Percentiles rank a stretch among this genome's conserved stretches.
Evolutionary conservation across 2,797 vertebrate genomes (phyloP).

Genomic region (Sebastes minor): DNA sequence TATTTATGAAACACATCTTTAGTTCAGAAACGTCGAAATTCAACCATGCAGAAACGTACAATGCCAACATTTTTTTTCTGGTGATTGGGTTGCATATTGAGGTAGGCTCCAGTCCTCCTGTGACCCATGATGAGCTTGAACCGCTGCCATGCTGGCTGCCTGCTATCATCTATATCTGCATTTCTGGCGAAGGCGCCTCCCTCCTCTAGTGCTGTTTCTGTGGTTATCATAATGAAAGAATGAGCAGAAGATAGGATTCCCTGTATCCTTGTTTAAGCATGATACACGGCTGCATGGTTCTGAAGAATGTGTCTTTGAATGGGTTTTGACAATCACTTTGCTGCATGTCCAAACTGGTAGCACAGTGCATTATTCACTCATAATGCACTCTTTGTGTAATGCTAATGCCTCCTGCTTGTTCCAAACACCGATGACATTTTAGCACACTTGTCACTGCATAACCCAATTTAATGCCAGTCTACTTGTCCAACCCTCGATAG

Average conservation of each 20-base stretch:
- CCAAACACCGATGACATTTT: conserved; percentile 72
- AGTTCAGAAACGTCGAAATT: no score
- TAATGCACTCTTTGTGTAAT: conserved; percentile 86
- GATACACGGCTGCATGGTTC: conserved; percentile 84
- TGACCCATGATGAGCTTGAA: conserved; percentile 37
- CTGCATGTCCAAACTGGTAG: conserved; percentile 91
- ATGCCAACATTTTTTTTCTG: background rate
- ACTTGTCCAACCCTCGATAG: conserved; percentile 23
- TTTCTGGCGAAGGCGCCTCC: conserved; percentile 25
- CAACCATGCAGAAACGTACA: no score
- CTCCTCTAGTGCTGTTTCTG: conserved; percentile 28
- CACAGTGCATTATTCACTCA: conserved; percentile 91
- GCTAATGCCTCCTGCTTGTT: conserved; percentile 84
- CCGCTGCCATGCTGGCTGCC: conserved; percentile 30
- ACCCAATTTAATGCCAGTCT: conserved; percentile 66
- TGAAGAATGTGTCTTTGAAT: conserved; percentile 93
- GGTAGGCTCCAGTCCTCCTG: background rate
- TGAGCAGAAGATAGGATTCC: conserved; percentile 65
- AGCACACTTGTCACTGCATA: conserved; percentile 69
- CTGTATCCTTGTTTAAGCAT: conserved; percentile 76
- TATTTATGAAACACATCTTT: no score
- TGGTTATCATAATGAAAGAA: conserved; percentile 64
- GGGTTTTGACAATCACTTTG: conserved; percentile 94
- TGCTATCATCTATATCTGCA: conserved; percentile 44
- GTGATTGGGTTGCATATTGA: background rate